Evolutionary conservation across 2,888 invertebrate genomes (phyloP).

Genomic region (Epirrhoe tristata): DNA sequence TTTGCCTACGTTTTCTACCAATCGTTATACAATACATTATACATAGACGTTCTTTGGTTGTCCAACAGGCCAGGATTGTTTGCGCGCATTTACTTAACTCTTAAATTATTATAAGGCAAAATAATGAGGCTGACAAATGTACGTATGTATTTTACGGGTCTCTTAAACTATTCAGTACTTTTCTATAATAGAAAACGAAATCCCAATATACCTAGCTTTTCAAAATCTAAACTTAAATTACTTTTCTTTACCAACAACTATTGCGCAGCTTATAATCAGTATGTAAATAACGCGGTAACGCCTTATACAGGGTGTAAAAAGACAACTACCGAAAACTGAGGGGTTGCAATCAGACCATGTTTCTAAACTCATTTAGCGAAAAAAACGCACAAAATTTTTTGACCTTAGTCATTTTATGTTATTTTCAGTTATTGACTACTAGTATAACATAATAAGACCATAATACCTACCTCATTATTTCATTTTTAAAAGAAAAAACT

Average conservation of each 20-base stretch:
- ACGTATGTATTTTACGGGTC: slow-evolving; percentile 15
- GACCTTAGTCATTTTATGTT: too few relatives aligned
- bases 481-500: too few relatives aligned
- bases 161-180: slow-evolving; percentile 35
- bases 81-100: slow-evolving; percentile 50
- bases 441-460: too few relatives aligned
- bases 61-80: slow-evolving; percentile 54
- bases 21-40: slow-evolving; percentile 54
- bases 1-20: slow-evolving; percentile 55
- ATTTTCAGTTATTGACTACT: too few relatives aligned
- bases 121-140: slow-evolving; percentile 26
- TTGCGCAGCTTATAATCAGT: not conserved
- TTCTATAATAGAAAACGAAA: slow-evolving; percentile 20
- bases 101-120: slow-evolving; percentile 34
- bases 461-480: too few relatives aligned
- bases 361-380: too few relatives aligned
- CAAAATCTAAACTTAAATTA: not conserved
- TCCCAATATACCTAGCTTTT: slow-evolving; percentile 8
- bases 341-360: too few relatives aligned
- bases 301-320: not conserved
- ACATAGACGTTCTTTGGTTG: slow-evolving; percentile 66
- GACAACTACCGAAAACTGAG: too few relatives aligned
- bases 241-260: slow-evolving; percentile 2
- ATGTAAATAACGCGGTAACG: too few relatives aligned
- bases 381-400: too few relatives aligned